Percentiles rank a stretch among this genome's conserved stretches.
Conservation (phyloP, 2,113 vertebrate species). For the Daubentonia madagascariensis region DNA sequence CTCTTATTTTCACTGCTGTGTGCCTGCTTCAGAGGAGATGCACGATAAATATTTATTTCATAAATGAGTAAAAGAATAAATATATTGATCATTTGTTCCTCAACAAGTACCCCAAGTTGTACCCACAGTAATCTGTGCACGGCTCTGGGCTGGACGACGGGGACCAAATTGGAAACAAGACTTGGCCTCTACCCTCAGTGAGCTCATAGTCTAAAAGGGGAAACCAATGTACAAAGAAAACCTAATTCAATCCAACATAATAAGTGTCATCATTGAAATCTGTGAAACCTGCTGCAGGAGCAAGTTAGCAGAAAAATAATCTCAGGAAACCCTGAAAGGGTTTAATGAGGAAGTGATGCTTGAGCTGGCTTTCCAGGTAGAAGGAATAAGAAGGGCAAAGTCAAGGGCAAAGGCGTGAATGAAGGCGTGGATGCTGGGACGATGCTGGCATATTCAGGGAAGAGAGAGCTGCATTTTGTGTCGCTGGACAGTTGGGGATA, state of each 20-base stretch:
- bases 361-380: not conserved
- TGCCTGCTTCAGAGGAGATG: not conserved
- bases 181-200: not conserved
- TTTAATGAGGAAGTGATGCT: not conserved
- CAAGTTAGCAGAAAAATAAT: not conserved
- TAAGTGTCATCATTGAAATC: not conserved
- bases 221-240: not conserved
- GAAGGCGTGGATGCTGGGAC: not conserved
- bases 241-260: not conserved
- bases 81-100: not conserved
- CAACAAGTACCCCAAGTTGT: not conserved
- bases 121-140: not conserved
- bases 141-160: not conserved
- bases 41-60: not conserved
- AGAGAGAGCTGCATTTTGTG: not conserved
- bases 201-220: not conserved
- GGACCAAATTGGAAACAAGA: not conserved
- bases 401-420: not conserved
- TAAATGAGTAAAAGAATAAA: not conserved
- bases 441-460: not conserved
- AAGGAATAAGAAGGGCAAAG: not conserved
- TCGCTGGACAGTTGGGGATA: not conserved
- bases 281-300: not conserved
- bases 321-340: not conserved
- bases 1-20: not conserved